Evolutionary conservation across 2,113 vertebrate species (phyloP), one percentile per base, ranked within the genome.

Genomic region (Phrynocephalus versicolor): DNA sequence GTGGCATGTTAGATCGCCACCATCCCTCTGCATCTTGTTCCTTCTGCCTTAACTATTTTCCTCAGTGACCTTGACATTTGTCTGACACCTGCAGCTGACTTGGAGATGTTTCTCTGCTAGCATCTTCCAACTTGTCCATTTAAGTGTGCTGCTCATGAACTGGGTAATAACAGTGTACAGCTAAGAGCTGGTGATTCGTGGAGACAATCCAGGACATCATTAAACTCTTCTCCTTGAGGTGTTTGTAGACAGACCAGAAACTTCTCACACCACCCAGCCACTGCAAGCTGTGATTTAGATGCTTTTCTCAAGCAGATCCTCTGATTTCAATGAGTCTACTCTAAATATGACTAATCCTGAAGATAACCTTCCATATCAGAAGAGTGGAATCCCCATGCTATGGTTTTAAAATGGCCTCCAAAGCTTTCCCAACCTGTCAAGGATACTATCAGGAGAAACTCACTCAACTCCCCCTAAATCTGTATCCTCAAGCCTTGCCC

Each of bases 1-100:
- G 87, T 88, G 86, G 45, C 8, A 5, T 84, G 83, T 71, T 73
- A 86, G 73, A 60, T 15, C 79, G 39, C 70, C 82, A 86, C 70
- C 82, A 86, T 39, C 19, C 0, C 0, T 3, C 55, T 72, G 33
- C 25, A 35, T 79, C 85, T 74, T 65, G 51, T 81, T 91, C 77
- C 39, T 86, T 81, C 76, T 87, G 67, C 23, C 5, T 81, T 55
- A 60, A 33, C 37, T 67, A 21, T 81, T 39, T 88, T 1, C 69
- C 51, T 67, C 86, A 2, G 83, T 88, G 79, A 85, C 88, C 81
- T 88, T 85, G 71, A 65, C 30, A 45, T 21, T 79, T 33, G 30
- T 85, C 73, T 84, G 65, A 85, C 58, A 77, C 37, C 79, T 16
- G 83, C 85, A 77, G 45, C 89, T 89, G 87, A 84, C 27, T 65